These are phyloP conservation scores for Cyrtonyx montezumae DNA, from an alignment of 2,113 vertebrate genomes.

Conservation along the genomic window DNA sequence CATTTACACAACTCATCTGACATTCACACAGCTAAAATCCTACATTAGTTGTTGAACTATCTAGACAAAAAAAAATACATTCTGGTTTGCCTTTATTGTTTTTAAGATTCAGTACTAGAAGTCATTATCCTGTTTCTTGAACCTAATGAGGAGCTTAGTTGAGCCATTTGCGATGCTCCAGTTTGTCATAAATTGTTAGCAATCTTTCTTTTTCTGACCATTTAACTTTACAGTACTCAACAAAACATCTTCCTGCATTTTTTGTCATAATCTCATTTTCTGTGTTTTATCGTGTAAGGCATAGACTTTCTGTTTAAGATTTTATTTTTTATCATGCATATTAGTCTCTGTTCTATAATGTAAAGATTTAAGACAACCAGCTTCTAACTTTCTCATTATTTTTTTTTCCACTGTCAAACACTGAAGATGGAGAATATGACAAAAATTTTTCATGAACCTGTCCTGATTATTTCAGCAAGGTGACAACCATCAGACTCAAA, in stretches of 20 bases:
- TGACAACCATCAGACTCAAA: neutral
- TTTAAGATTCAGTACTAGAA: neutral
- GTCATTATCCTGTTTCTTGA: neutral
- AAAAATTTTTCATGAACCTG: neutral
- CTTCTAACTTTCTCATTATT: neutral
- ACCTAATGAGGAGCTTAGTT: neutral
- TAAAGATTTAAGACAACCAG: conserved; percentile 3
- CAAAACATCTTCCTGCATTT: neutral
- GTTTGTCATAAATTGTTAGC: neutral
- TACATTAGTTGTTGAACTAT: neutral
- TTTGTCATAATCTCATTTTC: neutral
- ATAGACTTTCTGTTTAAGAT: neutral
- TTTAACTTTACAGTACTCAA: neutral
- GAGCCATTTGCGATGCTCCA: neutral
- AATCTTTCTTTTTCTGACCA: neutral
- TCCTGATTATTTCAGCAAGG: neutral
- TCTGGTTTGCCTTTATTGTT: neutral
- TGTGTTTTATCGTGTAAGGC: neutral
- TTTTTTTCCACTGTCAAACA: neutral
- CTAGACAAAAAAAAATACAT: neutral
- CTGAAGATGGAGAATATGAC: neutral
- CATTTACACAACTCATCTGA: neutral
- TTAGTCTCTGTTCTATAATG: neutral
- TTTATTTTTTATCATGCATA: neutral
- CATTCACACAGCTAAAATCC: neutral